These are phyloP conservation scores for Emmelina monodactyla DNA, from an alignment of 2,888 invertebrate genomes.

Conservation along the genomic window DNA sequence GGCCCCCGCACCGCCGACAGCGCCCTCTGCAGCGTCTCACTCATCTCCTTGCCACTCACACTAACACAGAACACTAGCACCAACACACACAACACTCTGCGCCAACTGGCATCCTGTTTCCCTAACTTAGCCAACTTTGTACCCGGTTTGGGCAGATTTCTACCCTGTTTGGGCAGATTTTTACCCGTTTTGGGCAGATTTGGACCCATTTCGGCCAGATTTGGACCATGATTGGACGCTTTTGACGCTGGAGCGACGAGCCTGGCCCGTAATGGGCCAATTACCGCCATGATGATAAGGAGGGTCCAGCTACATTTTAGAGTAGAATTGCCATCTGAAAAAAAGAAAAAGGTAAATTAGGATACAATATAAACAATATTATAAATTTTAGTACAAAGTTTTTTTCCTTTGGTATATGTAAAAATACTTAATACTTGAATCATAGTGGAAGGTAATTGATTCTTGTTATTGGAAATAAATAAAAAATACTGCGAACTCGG, in stretches of 20 bases:
- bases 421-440: no score
- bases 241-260: neutral
- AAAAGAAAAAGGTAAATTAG: neutral
- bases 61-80: constrained; percentile 28
- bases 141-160: constrained; percentile 16
- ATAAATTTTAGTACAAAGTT: no score
- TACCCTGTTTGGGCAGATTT: constrained; percentile 1
- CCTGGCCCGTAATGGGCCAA: neutral
- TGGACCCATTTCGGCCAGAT: no score
- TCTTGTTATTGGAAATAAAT: no score
- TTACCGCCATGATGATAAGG: neutral
- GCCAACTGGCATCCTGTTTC: constrained; percentile 41
- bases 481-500: no score
- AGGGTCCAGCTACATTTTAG: constrained; percentile 3
- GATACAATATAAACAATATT: neutral
- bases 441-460: no score
- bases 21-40: constrained; percentile 61
- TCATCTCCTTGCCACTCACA: constrained; percentile 50
- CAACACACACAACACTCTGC: constrained; percentile 33
- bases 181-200: constrained; percentile 1
- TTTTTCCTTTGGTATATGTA: no score
- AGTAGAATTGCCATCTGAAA: constrained; percentile 1
- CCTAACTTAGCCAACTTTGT: constrained; percentile 23
- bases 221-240: no score
- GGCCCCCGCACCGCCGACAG: constrained; percentile 59